Evolutionary conservation across 2,113 vertebrate genomes (phyloP).

Genomic region (Perca fluviatilis): DNA sequence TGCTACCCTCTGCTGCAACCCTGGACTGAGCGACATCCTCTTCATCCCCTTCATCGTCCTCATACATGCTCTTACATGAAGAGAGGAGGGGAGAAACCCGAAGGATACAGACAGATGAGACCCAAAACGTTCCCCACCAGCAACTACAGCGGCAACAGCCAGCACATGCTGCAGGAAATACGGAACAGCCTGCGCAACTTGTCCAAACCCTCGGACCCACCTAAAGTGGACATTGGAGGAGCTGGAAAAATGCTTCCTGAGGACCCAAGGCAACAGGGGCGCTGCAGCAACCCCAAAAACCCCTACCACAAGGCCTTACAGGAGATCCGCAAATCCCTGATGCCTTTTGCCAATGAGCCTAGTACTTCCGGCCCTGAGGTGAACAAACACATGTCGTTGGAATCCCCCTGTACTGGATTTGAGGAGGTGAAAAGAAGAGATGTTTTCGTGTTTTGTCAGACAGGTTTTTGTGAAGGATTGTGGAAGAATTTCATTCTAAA

Average conservation of each 20-base stretch:
- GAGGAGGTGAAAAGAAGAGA: constrained; percentile 90
- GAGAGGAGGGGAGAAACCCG: constrained; percentile 96
- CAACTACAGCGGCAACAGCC: constrained; percentile 95
- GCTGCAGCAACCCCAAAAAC: constrained; percentile 89
- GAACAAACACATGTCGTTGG: constrained; percentile 91
- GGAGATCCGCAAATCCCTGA: constrained; percentile 94
- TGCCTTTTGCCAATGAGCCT: constrained; percentile 92
- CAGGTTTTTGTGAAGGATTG: constrained; percentile 20
- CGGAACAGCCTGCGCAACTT: constrained; percentile 95
- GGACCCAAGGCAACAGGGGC: constrained; percentile 90
- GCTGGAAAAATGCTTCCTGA: constrained; percentile 87
- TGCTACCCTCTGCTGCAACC: constrained; percentile 17
- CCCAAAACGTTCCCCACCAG: constrained; percentile 98
- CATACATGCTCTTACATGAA: constrained; percentile 96
- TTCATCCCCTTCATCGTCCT: constrained; percentile 79
- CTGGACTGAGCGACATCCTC: constrained; percentile 70
- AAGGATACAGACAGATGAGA: constrained; percentile 98
- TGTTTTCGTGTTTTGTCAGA: neutral
- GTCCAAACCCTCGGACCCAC: constrained; percentile 91
- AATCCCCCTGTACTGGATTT: constrained; percentile 90
- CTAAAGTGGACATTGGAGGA: constrained; percentile 86
- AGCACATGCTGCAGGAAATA: constrained; percentile 98
- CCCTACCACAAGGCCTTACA: constrained; percentile 93
- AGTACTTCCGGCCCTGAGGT: constrained; percentile 85
- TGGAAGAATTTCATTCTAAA: constrained; percentile 33